Percentiles rank a stretch among this genome's conserved stretches.
Evolutionary conservation across 2,113 vertebrate genomes (phyloP).

Genomic region (Echinops telfairi): DNA sequence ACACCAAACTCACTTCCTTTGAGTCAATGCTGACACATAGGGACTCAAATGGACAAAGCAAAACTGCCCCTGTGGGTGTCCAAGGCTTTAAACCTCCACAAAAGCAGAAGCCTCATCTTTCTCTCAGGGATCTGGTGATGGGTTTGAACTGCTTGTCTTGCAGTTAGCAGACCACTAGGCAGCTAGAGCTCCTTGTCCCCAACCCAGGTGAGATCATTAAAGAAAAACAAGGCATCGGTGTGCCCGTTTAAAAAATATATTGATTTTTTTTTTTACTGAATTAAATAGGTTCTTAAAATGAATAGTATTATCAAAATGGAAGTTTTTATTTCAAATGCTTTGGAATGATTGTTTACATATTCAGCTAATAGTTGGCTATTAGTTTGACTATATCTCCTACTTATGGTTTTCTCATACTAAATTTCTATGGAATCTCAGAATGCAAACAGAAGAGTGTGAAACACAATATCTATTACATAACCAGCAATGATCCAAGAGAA

Average conservation of each 20-base stretch:
- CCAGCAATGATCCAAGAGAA: background rate
- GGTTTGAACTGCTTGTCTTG: too few relatives aligned
- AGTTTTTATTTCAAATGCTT: conserved; percentile 28
- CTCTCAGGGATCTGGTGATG: too few relatives aligned
- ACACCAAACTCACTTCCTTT: too few relatives aligned
- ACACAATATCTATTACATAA: background rate
- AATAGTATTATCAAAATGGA: background rate
- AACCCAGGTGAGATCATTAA: background rate
- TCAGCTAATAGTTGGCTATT: background rate
- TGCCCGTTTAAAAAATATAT: background rate
- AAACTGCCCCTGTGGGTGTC: too few relatives aligned
- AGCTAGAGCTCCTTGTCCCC: too few relatives aligned
- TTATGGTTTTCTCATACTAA: conserved; percentile 27
- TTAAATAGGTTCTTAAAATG: conserved; percentile 11
- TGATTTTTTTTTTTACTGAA: conserved; percentile 31
- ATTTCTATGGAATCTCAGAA: conserved; percentile 12
- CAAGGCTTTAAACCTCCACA: too few relatives aligned
- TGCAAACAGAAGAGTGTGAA: conserved; percentile 40
- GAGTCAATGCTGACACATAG: too few relatives aligned
- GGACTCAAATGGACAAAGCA: too few relatives aligned
- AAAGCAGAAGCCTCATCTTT: too few relatives aligned
- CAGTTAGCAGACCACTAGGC: too few relatives aligned
- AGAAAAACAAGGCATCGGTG: conserved; percentile 19
- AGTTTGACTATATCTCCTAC: conserved; percentile 1
- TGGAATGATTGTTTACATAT: conserved; percentile 35